A percentile compares a stretch with the other conserved stretches of the same genome.
These are phyloP conservation scores for Cossypha heuglini DNA, from an alignment of 2,797 vertebrate genomes.

Conservation along the genomic window DNA sequence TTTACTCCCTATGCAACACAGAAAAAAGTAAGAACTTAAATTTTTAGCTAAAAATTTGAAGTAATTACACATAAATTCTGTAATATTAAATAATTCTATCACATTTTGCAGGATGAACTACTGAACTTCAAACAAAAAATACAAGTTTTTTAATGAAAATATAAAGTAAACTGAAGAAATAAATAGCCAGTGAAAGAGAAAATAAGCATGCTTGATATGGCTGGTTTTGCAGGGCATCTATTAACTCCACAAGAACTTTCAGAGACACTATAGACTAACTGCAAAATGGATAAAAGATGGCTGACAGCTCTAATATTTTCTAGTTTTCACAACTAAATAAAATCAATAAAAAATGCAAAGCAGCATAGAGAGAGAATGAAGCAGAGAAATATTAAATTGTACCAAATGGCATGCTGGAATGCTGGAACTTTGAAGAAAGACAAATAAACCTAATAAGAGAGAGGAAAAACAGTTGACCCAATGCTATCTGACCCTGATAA, in stretches of 20 bases:
- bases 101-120: neutral
- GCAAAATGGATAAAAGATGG: neutral
- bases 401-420: neutral
- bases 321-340: neutral
- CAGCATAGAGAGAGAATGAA: neutral
- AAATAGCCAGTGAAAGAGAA: neutral
- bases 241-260: neutral
- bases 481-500: neutral
- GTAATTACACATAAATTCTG: neutral
- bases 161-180: neutral
- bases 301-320: neutral
- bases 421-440: neutral
- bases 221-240: neutral
- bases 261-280: neutral
- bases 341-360: neutral
- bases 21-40: neutral
- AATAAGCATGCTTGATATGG: neutral
- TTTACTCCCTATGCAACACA: neutral
- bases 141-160: neutral
- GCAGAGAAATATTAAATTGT: neutral
- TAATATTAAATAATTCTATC: neutral
- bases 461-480: neutral
- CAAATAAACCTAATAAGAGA: neutral
- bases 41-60: neutral
- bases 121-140: neutral